Evolutionary conservation across 2,888 invertebrate genomes (phyloP).

Genomic region (Tenthredo notha): DNA sequence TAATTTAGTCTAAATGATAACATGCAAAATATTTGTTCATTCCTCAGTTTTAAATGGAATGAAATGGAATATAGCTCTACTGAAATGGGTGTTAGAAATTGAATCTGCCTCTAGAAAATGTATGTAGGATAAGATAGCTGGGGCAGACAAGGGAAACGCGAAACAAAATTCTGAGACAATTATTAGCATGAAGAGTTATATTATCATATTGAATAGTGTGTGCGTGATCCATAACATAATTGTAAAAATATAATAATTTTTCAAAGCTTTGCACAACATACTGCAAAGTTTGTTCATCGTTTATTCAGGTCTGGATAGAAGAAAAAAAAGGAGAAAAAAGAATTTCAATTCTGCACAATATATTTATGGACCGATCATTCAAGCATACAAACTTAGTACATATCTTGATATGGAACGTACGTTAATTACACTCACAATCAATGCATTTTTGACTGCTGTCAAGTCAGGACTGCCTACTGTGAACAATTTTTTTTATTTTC

Average conservation of each 20-base stretch:
- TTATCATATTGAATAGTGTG: constrained; percentile 28
- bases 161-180: not conserved
- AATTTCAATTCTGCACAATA: constrained; percentile 12
- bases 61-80: not conserved
- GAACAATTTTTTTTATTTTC: not conserved
- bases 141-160: not conserved
- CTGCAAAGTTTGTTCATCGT: constrained; percentile 57
- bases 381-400: constrained; percentile 11
- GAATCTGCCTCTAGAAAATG: not conserved
- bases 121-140: not conserved
- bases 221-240: constrained; percentile 60
- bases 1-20: not conserved
- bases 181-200: constrained; percentile 41
- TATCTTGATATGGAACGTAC: constrained; percentile 41
- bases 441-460: constrained; percentile 38
- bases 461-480: constrained; percentile 31
- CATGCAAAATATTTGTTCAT: not conserved
- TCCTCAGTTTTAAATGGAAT: not conserved
- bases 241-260: constrained; percentile 65
- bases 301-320: not conserved
- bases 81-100: not conserved
- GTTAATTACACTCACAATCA: constrained; percentile 41
- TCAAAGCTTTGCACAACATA: constrained; percentile 71
- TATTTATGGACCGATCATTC: constrained; percentile 25
- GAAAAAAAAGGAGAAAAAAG: not conserved